Evolutionary conservation across 2,888 invertebrate species (phyloP).

Genomic region (Ariolimax columbianus): DNA sequence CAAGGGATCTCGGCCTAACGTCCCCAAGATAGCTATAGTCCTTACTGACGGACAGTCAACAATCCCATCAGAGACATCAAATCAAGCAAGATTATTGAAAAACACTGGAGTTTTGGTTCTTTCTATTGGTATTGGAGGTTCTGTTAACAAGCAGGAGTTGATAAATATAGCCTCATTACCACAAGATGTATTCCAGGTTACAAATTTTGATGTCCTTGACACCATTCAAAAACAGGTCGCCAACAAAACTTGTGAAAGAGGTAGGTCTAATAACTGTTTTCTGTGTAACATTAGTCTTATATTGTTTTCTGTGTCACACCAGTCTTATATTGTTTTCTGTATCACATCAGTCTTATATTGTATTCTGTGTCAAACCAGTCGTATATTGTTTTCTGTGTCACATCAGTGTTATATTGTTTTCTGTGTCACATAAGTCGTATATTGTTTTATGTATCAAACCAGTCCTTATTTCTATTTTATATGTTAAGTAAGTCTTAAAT

Average conservation of each 20-base stretch:
- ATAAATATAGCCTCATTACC: conserved; percentile 9
- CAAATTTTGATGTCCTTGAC: conserved; percentile 17
- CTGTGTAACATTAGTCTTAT: too few relatives aligned
- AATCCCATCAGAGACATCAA: neutral
- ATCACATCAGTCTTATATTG: too few relatives aligned
- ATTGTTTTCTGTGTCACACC: too few relatives aligned
- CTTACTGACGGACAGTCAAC: conserved; percentile 37
- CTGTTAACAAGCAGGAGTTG: neutral
- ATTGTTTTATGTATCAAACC: too few relatives aligned
- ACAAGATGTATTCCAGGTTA: conserved; percentile 26
- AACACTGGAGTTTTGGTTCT: neutral
- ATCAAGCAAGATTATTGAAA: conserved; percentile 10
- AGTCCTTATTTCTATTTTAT: too few relatives aligned
- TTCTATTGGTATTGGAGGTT: conserved; percentile 10
- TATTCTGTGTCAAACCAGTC: too few relatives aligned
- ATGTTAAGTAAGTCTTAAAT: too few relatives aligned
- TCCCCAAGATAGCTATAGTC: conserved; percentile 25
- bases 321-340: too few relatives aligned
- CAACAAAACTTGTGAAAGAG: conserved; percentile 33
- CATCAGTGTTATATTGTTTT: too few relatives aligned
- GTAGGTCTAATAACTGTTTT: neutral
- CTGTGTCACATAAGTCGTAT: too few relatives aligned
- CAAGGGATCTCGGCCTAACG: conserved; percentile 24
- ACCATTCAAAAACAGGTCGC: conserved; percentile 21
- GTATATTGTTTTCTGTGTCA: too few relatives aligned